Percentiles rank a stretch among this genome's conserved stretches.
Evolutionary conservation across 2,888 invertebrate genomes (phyloP).

Genomic region (Sminthurinus aureus): DNA sequence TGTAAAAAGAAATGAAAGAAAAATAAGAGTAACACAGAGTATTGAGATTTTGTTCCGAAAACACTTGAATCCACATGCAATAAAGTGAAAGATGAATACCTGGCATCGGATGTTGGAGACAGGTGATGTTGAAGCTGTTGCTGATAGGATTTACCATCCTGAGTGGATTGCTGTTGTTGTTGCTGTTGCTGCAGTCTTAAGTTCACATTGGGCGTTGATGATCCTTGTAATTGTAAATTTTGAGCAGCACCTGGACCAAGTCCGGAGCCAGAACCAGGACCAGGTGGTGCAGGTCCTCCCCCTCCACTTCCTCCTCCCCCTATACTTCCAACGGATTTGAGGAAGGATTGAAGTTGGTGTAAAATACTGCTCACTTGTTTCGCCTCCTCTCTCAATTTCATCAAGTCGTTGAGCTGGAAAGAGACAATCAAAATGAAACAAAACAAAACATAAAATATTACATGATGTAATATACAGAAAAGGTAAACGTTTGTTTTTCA

Average conservation of each 20-base stretch:
- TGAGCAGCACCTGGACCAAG: background rate
- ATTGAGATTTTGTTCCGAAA: background rate
- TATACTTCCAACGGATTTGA: slow-evolving; percentile 65
- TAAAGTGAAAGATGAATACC: slow-evolving; percentile 6
- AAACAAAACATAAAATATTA: background rate
- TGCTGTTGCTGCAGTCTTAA: slow-evolving; percentile 9
- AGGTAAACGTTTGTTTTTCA: background rate
- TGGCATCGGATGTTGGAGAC: slow-evolving; percentile 47
- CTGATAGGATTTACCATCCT: background rate
- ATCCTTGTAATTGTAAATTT: slow-evolving; percentile 34
- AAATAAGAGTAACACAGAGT: too few relatives aligned
- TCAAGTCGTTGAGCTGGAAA: slow-evolving; percentile 71
- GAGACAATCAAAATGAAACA: slow-evolving; percentile 17
- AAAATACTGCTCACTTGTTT: slow-evolving; percentile 72
- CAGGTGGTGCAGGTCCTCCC: background rate
- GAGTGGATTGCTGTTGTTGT: background rate
- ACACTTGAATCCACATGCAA: slow-evolving; percentile 39
- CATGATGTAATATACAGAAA: background rate
- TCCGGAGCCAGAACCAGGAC: background rate
- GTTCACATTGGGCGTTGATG: slow-evolving; percentile 25
- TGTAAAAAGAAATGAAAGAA: background rate
- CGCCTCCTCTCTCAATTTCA: slow-evolving; percentile 71
- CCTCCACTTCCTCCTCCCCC: slow-evolving; percentile 45
- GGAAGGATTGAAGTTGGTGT: slow-evolving; percentile 73
- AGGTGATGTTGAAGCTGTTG: slow-evolving; percentile 40